Percentiles rank a stretch among this genome's conserved stretches.
phyloP scores from a whole-genome alignment of 2,113 vertebrate genomes.

The Heterotilapia buettikoferi region DNA sequence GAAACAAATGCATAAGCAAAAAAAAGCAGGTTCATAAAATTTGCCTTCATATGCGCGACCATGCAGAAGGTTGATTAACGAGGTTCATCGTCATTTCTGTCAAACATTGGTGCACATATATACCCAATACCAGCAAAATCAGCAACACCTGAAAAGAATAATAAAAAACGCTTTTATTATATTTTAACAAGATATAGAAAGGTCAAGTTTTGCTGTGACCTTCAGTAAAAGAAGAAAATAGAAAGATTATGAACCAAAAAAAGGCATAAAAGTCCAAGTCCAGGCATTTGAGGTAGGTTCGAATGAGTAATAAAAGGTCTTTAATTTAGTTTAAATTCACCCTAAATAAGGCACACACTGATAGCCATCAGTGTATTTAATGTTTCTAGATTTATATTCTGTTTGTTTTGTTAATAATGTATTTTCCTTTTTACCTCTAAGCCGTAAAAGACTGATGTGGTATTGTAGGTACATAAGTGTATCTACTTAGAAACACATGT shows the following conservation, averaged over 20 bases:
- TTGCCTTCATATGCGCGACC: not conserved
- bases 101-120: not conserved
- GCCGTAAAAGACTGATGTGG: not conserved
- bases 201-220: not conserved
- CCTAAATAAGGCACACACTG: not conserved
- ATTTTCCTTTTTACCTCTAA: not conserved
- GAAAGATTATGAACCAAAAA: not conserved
- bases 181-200: not conserved
- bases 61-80: not conserved
- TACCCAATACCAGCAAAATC: not conserved
- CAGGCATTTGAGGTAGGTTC: not conserved
- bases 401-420: not conserved
- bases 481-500: not conserved
- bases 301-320: not conserved
- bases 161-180: not conserved
- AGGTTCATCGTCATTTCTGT: not conserved
- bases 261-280: not conserved
- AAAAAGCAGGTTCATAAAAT: not conserved
- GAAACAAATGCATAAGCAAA: not conserved
- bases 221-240: not conserved
- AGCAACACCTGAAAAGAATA: not conserved
- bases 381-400: not conserved
- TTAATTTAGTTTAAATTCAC: not conserved
- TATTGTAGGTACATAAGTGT: not conserved
- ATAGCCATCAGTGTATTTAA: not conserved